Percentiles rank a stretch among this genome's conserved stretches.
phyloP scores from a whole-genome alignment of 2,888 invertebrate species.

The Sipha maydis region DNA sequence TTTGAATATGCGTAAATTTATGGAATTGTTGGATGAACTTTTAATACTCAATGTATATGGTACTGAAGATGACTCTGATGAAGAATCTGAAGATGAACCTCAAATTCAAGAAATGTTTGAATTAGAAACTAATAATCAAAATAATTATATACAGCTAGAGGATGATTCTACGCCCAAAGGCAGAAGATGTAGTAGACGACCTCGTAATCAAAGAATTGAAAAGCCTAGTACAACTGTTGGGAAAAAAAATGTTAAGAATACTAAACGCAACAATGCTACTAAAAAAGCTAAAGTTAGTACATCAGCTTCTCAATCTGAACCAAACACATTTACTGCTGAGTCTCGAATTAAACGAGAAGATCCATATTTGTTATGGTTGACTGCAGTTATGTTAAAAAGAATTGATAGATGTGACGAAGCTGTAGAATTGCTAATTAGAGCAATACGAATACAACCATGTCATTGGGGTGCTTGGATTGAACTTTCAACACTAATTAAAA shows the following conservation, averaged over 20 bases:
- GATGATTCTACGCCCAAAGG: constrained; percentile 38
- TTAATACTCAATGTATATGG: constrained; percentile 58
- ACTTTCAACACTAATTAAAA: constrained; percentile 84
- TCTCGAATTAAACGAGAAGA: constrained; percentile 41
- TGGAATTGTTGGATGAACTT: constrained; percentile 50
- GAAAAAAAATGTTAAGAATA: constrained; percentile 37
- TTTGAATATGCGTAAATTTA: constrained; percentile 41
- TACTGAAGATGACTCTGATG: constrained; percentile 49
- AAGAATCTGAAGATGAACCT: constrained; percentile 41
- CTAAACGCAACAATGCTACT: constrained; percentile 19
- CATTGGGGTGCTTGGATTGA: constrained; percentile 97
- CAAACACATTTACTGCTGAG: constrained; percentile 66
- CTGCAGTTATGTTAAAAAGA: constrained; percentile 80
- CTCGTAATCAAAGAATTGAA: constrained; percentile 68
- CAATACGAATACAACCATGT: constrained; percentile 82
- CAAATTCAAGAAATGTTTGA: not conserved
- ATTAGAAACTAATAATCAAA: not conserved
- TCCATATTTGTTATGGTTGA: constrained; percentile 57
- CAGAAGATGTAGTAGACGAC: constrained; percentile 69
- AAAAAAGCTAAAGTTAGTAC: constrained; percentile 29
- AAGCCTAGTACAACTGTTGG: not conserved
- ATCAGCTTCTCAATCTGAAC: constrained; percentile 16
- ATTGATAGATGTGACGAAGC: constrained; percentile 84
- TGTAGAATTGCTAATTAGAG: constrained; percentile 80
- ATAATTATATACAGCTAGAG: constrained; percentile 10